phyloP scores from a whole-genome alignment of 2,113 vertebrate species.

The Grus americana region DNA sequence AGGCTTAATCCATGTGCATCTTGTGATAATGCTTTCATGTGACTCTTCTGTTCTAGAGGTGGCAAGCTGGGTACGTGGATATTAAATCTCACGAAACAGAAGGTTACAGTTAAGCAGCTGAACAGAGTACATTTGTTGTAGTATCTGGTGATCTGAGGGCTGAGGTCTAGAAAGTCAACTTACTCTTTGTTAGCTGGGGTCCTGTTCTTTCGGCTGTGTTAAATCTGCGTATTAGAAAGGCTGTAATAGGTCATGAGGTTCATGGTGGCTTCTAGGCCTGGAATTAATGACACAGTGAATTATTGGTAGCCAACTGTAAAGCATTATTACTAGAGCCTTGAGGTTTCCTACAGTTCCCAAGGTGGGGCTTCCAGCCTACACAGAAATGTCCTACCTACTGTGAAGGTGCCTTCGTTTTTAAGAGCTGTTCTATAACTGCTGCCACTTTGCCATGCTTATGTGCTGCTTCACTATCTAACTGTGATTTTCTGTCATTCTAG shows the following conservation, averaged over 20 bases:
- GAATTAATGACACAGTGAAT: background rate
- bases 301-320: background rate
- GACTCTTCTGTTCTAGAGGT: background rate
- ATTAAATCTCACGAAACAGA: background rate
- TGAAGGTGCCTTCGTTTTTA: background rate
- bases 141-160: background rate
- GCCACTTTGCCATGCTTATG: background rate
- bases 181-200: background rate
- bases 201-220: background rate
- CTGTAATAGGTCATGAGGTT: background rate
- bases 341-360: background rate
- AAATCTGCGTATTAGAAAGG: background rate
- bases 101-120: background rate
- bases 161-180: background rate
- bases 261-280: background rate
- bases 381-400: background rate
- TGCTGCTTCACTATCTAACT: background rate
- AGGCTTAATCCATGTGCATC: background rate
- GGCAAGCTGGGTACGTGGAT: background rate
- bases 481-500: constrained; percentile 47
- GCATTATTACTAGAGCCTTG: background rate
- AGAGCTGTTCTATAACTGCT: background rate
- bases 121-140: background rate
- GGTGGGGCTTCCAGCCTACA: background rate
- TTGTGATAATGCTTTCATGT: background rate